phyloP scores from a whole-genome alignment of 2,888 invertebrate genomes.

The Zele albiditarsus region DNA sequence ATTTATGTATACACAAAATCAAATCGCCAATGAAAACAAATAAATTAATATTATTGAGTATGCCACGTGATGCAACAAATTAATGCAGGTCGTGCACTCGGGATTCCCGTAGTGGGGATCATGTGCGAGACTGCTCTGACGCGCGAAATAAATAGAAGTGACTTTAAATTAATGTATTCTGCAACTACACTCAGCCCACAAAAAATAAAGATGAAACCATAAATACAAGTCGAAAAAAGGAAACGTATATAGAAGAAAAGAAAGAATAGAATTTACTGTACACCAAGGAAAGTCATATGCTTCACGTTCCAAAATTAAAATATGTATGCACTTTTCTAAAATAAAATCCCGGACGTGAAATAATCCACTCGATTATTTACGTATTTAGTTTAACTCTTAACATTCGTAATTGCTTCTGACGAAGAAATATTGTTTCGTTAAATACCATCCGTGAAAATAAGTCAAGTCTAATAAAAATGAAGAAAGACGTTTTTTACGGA shows the following conservation, averaged over 20 bases:
- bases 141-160: conserved; percentile 35
- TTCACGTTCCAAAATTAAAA: neutral
- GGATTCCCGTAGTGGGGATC: conserved; percentile 24
- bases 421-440: too few relatives aligned
- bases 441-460: too few relatives aligned
- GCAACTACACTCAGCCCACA: neutral
- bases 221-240: neutral
- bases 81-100: conserved; percentile 49
- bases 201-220: neutral
- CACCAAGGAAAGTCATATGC: neutral
- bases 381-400: too few relatives aligned
- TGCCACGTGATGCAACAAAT: conserved; percentile 41
- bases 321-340: neutral
- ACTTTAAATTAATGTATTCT: conserved; percentile 8
- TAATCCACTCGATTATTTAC: neutral
- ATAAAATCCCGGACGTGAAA: neutral
- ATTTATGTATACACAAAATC: neutral
- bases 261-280: neutral
- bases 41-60: neutral
- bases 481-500: neutral
- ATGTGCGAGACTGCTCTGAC: conserved; percentile 4
- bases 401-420: too few relatives aligned
- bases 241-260: neutral
- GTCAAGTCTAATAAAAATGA: too few relatives aligned
- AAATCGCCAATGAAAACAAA: neutral